Evolutionary conservation across 2,113 vertebrate species (phyloP).

Genomic region (Furnarius figulus): DNA sequence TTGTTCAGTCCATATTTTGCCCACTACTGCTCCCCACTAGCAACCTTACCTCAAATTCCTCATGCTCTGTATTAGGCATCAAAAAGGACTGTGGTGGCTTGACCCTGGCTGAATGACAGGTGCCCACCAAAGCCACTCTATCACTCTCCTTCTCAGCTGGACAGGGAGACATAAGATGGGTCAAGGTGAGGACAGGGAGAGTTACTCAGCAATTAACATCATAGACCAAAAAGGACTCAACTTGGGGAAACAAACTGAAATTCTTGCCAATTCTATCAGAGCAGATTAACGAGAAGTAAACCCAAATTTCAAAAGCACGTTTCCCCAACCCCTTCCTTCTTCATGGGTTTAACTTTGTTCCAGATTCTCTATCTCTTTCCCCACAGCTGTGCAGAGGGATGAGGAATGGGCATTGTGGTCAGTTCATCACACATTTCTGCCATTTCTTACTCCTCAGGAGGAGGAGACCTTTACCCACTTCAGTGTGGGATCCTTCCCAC

Average conservation of each 20-base stretch:
- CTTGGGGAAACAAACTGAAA: neutral
- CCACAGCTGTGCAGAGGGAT: neutral
- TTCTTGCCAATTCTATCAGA: neutral
- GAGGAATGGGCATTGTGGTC: neutral
- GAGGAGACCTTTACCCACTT: neutral
- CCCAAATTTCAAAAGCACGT: neutral
- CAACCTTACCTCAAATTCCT: neutral
- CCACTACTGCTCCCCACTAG: neutral
- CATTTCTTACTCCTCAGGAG: neutral
- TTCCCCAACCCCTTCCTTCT: neutral
- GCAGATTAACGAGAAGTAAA: neutral
- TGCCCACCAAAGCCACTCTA: neutral
- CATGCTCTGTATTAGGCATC: rapidly evolving
- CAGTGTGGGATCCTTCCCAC: neutral
- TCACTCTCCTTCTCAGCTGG: neutral
- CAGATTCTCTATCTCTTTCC: neutral
- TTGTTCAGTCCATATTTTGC: neutral
- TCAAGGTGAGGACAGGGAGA: neutral
- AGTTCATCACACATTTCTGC: neutral
- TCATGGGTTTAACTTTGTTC: neutral
- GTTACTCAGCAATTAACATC: neutral
- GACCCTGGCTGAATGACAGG: neutral
- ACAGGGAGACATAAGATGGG: neutral
- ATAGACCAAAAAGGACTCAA: neutral
- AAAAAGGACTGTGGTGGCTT: neutral